Evolutionary conservation across 2,797 vertebrate genomes (phyloP), one percentile per base, ranked within the genome.

Genomic region (Eulemur rubriventer): DNA sequence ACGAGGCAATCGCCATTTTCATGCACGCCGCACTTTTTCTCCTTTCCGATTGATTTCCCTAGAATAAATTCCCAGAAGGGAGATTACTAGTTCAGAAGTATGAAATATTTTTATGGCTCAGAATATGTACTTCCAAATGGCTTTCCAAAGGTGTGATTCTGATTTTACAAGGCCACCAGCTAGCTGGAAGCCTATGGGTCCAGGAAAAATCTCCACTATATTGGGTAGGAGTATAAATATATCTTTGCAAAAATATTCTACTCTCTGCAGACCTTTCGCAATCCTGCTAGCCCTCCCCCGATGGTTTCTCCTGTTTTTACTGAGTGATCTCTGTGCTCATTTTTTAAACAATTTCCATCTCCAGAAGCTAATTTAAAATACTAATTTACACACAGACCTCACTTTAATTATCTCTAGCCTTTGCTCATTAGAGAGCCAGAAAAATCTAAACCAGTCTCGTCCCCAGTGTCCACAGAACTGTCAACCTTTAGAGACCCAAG

Each of bases 41-140:
- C 2, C 79, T 75, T 89, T 65, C 73, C 50, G 63, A 96, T 33
- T 69, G 41, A 95, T 48, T 85, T 95, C 73, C 76, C 72, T 35
- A 72, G 78, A 83, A 89, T 86, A 83, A 83, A 81, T 79, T 72
- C 93, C 90, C 93, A 87, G 87, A 96, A 91, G 95, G 67, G 16
- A 94, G 67, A 92, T 81, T 75, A 93, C 95, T 50, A 87, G 65
- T 69, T 95, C 61, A 88, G 81, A 84, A 67, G 7, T 52, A 93
- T 63, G 81, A 83, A 50, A 85, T 88, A 92, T 57, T 79, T 89
- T 69, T 69, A 81, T 55, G 67, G 55, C 61, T 96, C n/a, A 52
- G 61, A 76, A 67, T 79, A 86, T 0, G 20, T 57, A 93, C 76
- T 95, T 94, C 83, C 90, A 85, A 94, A 91, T 81, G 72, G 89